Conservation (phyloP, 2,797 vertebrate species). For the Salmo trutta region DNA sequence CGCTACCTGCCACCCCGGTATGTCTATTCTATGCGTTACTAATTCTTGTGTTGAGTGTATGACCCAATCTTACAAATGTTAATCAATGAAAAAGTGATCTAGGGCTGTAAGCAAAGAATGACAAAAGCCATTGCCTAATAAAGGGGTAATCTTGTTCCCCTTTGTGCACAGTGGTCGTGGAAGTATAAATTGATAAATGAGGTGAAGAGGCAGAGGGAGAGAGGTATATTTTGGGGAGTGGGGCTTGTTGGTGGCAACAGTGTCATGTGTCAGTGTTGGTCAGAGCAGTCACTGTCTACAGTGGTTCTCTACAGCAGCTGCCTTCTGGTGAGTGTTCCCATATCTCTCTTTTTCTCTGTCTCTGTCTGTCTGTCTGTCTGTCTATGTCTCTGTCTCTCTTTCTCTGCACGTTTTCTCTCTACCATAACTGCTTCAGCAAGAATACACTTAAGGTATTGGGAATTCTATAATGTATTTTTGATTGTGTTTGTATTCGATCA, state of each 20-base stretch:
- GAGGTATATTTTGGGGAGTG: constrained; percentile 65
- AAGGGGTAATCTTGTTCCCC: constrained; percentile 7
- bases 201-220: constrained; percentile 37
- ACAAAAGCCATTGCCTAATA: background rate
- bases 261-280: constrained; percentile 66
- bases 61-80: background rate
- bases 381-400: constrained; percentile 6
- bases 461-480: constrained; percentile 10
- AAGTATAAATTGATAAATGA: constrained; percentile 60
- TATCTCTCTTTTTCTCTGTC: constrained; percentile 16
- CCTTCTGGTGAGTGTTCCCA: constrained; percentile 71
- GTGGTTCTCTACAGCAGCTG: constrained; percentile 64
- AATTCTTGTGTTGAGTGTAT: too few species aligned
- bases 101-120: background rate
- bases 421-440: constrained; percentile 24
- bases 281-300: constrained; percentile 40
- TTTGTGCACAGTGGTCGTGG: constrained; percentile 1
- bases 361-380: background rate
- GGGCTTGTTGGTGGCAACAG: constrained; percentile 39
- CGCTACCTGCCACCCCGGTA: too few species aligned
- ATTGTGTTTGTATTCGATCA: constrained; percentile 4
- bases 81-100: background rate
- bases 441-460: constrained; percentile 15
- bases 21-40: too few species aligned
- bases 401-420: background rate